phyloP scores from a whole-genome alignment of 2,888 invertebrate species.

The Chromoteleia sp. region DNA sequence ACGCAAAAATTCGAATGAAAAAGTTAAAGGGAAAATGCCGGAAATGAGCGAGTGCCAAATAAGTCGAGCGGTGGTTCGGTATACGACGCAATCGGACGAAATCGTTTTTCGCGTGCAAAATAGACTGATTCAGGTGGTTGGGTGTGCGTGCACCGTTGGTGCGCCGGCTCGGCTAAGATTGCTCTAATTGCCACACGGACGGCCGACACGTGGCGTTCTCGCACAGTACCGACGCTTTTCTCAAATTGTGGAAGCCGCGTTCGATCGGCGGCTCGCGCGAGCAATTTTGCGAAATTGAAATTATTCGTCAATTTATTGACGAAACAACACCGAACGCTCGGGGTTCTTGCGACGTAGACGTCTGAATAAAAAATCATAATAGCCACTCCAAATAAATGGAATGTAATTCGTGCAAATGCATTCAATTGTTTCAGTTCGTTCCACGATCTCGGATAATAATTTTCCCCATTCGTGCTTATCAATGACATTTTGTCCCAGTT shows the following conservation, averaged over 20 bases:
- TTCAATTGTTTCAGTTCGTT: no score
- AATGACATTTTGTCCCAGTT: no score
- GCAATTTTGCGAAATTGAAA: no score
- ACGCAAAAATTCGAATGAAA: background rate
- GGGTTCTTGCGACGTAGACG: no score
- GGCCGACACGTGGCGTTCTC: conserved; percentile 12
- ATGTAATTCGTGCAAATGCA: no score
- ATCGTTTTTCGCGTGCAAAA: conserved; percentile 35
- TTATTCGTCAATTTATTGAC: no score
- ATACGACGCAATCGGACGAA: conserved; percentile 10
- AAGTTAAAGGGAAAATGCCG: conserved; percentile 11
- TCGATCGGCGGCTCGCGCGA: no score
- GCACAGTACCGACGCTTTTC: background rate
- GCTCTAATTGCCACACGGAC: conserved; percentile 33
- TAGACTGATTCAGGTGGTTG: conserved; percentile 52
- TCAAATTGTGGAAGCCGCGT: background rate
- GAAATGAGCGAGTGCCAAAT: conserved; percentile 39
- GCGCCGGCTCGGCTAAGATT: conserved; percentile 46
- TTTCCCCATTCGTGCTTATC: no score
- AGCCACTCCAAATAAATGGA: no score
- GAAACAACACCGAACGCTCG: no score
- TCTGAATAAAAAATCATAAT: no score
- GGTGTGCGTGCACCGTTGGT: conserved; percentile 27
- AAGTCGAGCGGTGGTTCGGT: conserved; percentile 9
- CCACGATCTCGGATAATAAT: no score